Evolutionary conservation across 1,140 invertebrate genomes (phyloP).

Genomic region (Chlorops oryzae): DNA sequence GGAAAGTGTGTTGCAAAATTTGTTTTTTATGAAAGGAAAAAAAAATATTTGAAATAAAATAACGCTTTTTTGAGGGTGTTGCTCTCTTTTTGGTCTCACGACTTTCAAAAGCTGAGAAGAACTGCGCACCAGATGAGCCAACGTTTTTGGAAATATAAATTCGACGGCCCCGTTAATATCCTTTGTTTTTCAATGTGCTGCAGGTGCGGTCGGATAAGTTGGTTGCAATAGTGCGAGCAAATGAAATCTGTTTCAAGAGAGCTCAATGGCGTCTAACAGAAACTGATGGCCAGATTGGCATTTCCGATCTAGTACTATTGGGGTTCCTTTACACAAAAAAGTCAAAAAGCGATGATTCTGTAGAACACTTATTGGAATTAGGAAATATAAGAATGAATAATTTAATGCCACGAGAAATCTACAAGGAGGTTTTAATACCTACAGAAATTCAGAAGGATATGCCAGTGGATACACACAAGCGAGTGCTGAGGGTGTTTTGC

Average conservation of each 20-base stretch:
- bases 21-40: too few relatives aligned
- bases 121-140: too few relatives aligned
- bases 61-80: too few relatives aligned
- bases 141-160: too few relatives aligned
- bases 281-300: slow-evolving; percentile 93
- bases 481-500: slow-evolving; percentile 81
- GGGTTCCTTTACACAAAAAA: slow-evolving; percentile 98
- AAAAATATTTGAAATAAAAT: too few relatives aligned
- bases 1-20: too few relatives aligned
- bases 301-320: slow-evolving; percentile 89
- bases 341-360: slow-evolving; percentile 93
- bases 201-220: slow-evolving; percentile 54
- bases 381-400: slow-evolving; percentile 95
- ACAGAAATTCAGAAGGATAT: slow-evolving; percentile 83
- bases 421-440: slow-evolving; percentile 85
- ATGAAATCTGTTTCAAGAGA: slow-evolving; percentile 98
- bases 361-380: slow-evolving; percentile 94
- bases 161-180: too few relatives aligned
- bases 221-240: slow-evolving; percentile 74
- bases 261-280: slow-evolving; percentile 98
- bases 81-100: too few relatives aligned
- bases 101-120: too few relatives aligned
- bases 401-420: slow-evolving; percentile 87
- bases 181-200: too few relatives aligned
- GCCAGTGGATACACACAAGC: slow-evolving; percentile 74